These are phyloP conservation scores for Austrofundulus limnaeus DNA, from an alignment of 2,113 vertebrate species.

Conservation along the genomic window DNA sequence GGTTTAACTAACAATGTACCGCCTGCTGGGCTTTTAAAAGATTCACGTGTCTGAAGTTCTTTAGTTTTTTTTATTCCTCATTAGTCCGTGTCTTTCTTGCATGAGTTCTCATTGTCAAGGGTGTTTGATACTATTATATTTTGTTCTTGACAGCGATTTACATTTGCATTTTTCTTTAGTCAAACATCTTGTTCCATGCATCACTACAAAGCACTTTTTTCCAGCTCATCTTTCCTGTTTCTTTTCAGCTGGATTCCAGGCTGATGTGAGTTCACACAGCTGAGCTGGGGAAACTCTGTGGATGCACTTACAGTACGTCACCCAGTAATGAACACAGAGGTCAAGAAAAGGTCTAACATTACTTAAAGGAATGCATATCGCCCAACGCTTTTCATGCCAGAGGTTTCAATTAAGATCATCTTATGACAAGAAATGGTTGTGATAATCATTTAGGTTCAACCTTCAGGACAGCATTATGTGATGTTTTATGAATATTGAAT, in stretches of 20 bases:
- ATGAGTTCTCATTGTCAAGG: conserved; percentile 74
- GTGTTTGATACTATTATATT: conserved; percentile 73
- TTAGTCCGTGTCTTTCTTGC: conserved; percentile 77
- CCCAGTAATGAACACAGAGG: conserved; percentile 7
- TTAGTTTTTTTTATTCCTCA: conserved; percentile 71
- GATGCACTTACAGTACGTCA: conserved; percentile 16
- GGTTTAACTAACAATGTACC: conserved; percentile 77
- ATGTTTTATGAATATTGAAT: not conserved
- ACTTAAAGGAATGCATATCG: too few species aligned
- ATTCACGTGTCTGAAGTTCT: conserved; percentile 72
- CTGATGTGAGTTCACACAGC: conserved; percentile 19
- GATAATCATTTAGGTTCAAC: too few species aligned
- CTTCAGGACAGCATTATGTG: too few species aligned
- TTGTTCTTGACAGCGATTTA: conserved; percentile 74
- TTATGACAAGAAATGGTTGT: too few species aligned
- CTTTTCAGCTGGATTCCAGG: conserved; percentile 25
- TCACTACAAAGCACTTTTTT: conserved; percentile 67
- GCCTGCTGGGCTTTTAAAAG: conserved; percentile 75
- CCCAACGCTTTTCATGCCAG: too few species aligned
- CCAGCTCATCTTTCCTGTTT: not conserved
- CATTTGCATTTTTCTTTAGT: conserved; percentile 78
- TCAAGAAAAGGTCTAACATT: not conserved
- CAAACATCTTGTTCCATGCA: conserved; percentile 70
- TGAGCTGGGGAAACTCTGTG: conserved; percentile 8
- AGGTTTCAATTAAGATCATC: too few species aligned